Conservation (phyloP, 2,113 vertebrate genomes). For the Opisthocomus hoazin region DNA sequence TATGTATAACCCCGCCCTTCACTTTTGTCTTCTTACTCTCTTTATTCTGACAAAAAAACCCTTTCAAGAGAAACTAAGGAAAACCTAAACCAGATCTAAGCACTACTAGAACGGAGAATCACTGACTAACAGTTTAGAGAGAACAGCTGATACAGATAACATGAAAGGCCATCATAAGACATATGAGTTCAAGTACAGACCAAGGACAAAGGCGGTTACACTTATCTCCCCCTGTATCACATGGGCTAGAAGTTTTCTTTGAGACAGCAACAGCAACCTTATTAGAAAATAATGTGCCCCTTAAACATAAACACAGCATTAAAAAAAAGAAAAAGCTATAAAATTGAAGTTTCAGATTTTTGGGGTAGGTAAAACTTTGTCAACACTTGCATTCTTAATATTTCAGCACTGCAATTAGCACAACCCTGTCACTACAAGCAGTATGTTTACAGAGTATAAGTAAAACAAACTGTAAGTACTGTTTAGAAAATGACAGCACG, state of each 20-base stretch:
- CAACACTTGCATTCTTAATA: neutral
- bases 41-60: neutral
- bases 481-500: neutral
- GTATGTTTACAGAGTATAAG: neutral
- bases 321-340: neutral
- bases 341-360: neutral
- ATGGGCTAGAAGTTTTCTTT: neutral
- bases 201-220: neutral
- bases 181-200: neutral
- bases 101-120: neutral
- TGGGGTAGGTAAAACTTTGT: neutral
- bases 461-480: neutral
- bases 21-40: neutral
- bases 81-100: neutral
- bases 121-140: neutral
- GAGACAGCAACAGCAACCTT: neutral
- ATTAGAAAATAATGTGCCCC: accelerated
- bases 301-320: neutral
- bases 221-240: neutral
- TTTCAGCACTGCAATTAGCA: neutral
- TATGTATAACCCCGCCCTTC: neutral
- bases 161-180: neutral
- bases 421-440: neutral
- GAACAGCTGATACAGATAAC: neutral
- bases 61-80: neutral